phyloP scores from a whole-genome alignment of 1,140 invertebrate genomes.

The Bombus confusus region DNA sequence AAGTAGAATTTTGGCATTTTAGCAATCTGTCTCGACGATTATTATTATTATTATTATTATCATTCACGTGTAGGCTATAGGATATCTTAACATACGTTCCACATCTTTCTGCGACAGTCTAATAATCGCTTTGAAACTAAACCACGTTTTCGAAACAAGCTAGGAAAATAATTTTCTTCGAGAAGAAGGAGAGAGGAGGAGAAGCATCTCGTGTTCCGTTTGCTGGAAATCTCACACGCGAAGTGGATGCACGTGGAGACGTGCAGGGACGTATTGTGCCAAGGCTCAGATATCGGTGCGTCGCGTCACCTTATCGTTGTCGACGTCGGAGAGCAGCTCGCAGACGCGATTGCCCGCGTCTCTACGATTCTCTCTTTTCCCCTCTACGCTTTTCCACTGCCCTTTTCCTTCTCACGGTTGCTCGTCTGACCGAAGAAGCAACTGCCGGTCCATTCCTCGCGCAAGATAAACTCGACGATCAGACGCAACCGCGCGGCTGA shows the following conservation, averaged over 20 bases:
- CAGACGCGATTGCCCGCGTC: slow-evolving; percentile 48
- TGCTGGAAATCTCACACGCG: slow-evolving; percentile 53
- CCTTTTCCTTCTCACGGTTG: background rate
- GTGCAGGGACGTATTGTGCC: slow-evolving; percentile 65
- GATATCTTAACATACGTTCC: too few relatives aligned
- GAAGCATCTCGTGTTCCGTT: slow-evolving; percentile 33
- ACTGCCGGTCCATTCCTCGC: background rate
- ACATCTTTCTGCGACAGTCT: too few relatives aligned
- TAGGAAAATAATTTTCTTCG: background rate
- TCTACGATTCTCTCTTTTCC: slow-evolving; percentile 15
- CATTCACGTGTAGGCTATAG: too few relatives aligned
- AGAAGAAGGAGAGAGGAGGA: background rate
- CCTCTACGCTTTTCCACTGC: background rate
- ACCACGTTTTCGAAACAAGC: background rate
- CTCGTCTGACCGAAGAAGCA: too few relatives aligned
- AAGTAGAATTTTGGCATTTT: too few relatives aligned
- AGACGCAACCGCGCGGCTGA: slow-evolving; percentile 21
- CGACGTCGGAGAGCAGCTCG: slow-evolving; percentile 30
- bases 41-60: too few relatives aligned
- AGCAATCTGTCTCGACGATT: too few relatives aligned
- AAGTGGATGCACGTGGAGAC: slow-evolving; percentile 56
- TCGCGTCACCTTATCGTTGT: slow-evolving; percentile 63
- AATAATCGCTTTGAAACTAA: too few relatives aligned
- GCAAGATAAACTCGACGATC: slow-evolving; percentile 35
- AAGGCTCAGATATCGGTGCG: slow-evolving; percentile 58